These are phyloP conservation scores for Sebastes minor DNA, from an alignment of 2,797 vertebrate genomes.

Conservation along the genomic window DNA sequence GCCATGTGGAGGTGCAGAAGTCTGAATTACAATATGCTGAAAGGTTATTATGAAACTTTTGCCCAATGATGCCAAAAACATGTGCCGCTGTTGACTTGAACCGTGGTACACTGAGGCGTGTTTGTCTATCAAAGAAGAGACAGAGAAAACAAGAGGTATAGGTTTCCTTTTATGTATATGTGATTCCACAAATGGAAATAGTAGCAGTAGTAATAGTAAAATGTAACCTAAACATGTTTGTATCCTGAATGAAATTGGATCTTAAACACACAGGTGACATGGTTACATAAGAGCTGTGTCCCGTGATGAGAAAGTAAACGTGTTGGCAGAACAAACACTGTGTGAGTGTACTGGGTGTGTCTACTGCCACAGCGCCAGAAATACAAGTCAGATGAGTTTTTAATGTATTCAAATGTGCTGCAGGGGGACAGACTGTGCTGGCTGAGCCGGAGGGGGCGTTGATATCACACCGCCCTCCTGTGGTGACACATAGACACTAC, in stretches of 20 bases:
- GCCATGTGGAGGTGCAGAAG: too few relatives aligned
- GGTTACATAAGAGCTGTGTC: background rate
- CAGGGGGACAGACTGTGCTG: background rate
- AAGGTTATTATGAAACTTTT: too few relatives aligned
- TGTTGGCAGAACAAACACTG: slow-evolving; percentile 22
- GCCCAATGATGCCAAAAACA: too few relatives aligned
- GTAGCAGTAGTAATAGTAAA: background rate
- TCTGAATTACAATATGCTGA: too few relatives aligned
- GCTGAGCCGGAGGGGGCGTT: background rate
- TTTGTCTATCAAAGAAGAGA: background rate
- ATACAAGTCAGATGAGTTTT: slow-evolving; percentile 55
- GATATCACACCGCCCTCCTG: slow-evolving; percentile 27
- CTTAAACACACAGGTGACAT: background rate
- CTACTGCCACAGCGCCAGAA: slow-evolving; percentile 32
- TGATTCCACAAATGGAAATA: background rate
- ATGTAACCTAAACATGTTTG: background rate
- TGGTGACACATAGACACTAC: slow-evolving; percentile 20
- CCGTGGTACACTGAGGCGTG: background rate
- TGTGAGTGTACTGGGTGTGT: slow-evolving; percentile 48
- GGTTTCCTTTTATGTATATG: background rate
- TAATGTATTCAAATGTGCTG: background rate
- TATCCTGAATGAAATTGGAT: background rate
- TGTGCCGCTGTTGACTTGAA: background rate
- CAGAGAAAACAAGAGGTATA: background rate
- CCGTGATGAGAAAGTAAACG: slow-evolving; percentile 12